Evolutionary conservation across 2,888 invertebrate genomes (phyloP), one percentile per base, ranked within the genome.

Genomic region (Nezara viridula): DNA sequence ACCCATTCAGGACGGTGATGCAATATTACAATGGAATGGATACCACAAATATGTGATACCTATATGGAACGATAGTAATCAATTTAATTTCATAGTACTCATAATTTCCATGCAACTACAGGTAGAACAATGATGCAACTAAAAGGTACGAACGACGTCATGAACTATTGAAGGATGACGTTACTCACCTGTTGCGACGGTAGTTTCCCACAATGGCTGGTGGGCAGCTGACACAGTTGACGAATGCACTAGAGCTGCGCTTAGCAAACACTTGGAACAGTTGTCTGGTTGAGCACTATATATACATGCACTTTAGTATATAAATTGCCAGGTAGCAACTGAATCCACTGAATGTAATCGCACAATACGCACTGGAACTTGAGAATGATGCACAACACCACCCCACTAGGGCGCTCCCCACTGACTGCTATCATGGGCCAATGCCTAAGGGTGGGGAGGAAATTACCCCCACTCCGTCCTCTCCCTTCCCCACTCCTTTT

Each of bases 141-240:
- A 40, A 81, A 81, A 81, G 44, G 40, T 44, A 47, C 44, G 37
- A 81, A 81, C 44, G 81, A 81, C 40, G 81, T 81, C 81, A 81
- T 81, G 14, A 47, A 81, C 44, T 24, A 81, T 24, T 44, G 81
- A 81, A 81, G 81, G 40, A 37, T 81, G 81, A 81, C 81, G 81
- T 81, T 81, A 81, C 81, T 81, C 81, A 81, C 81, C 81, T 81
- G 81, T 81, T 81, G 81, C 81, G 81, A 81, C 14, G 81, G 81
- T 81, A 81, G 81, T 40, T n/a, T n/a, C 81, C 37, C 44, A 47
- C 81, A 81, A 81, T 81, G 81, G 81, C 44, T 81, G 24, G 16
- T 44, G 3, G 12, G 40, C 81, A 81, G 81, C 44, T 44, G 81
- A 47, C 81, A 81, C 27, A n/a, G 12, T n/a, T 27, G 60, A 16